phyloP scores from a whole-genome alignment of 2,113 vertebrate genomes.

The Gobio gobio region DNA sequence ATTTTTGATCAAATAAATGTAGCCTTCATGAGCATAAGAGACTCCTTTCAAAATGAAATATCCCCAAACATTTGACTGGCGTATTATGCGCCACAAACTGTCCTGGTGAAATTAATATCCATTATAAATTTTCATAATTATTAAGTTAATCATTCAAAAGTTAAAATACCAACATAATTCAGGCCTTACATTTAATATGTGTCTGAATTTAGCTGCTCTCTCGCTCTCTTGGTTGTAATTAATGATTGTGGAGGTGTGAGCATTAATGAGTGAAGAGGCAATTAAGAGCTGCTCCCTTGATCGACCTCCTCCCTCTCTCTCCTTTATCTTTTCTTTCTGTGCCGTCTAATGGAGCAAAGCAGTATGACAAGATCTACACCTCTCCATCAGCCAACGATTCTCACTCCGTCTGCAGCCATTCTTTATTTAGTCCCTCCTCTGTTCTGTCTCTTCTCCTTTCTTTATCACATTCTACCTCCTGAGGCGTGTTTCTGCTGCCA shows the following conservation, averaged over 20 bases:
- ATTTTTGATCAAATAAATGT: no score
- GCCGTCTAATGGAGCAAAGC: conserved; percentile 22
- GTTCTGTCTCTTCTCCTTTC: neutral
- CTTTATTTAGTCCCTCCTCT: conserved; percentile 21
- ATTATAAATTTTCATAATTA: no score
- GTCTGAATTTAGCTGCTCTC: neutral
- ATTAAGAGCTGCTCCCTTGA: conserved; percentile 43
- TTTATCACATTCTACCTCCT: neutral
- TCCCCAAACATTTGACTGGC: no score
- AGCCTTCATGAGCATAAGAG: no score
- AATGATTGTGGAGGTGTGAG: conserved; percentile 55
- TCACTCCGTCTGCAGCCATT: neutral
- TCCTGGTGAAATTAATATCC: no score
- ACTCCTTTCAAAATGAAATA: no score
- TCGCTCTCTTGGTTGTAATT: conserved; percentile 43
- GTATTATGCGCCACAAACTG: no score
- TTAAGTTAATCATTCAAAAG: no score
- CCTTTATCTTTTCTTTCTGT: neutral
- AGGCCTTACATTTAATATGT: neutral
- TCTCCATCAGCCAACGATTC: neutral
- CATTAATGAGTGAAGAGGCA: conserved; percentile 49
- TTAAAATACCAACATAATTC: no score
- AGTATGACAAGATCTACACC: conserved; percentile 41
- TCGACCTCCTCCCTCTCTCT: neutral
- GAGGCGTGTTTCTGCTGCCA: conserved; percentile 48